Evolutionary conservation across 2,888 invertebrate species (phyloP).

Genomic region (Neuroscelio doddi): DNA sequence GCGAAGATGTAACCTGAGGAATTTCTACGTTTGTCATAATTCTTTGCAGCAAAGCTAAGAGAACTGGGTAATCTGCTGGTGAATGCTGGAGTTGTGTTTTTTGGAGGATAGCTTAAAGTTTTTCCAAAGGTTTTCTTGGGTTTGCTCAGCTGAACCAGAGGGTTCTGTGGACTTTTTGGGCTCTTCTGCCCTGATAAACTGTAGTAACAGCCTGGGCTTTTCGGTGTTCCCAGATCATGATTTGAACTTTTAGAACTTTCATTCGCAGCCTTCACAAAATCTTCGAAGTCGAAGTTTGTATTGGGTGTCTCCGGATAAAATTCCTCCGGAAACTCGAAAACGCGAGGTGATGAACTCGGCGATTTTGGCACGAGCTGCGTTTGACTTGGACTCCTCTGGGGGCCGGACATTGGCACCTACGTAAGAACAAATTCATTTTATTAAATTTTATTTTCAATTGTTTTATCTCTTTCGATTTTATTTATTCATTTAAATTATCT

Average conservation of each 20-base stretch:
- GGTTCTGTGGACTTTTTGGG: slow-evolving; percentile 50
- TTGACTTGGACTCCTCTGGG: slow-evolving; percentile 74
- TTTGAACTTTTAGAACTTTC: slow-evolving; percentile 32
- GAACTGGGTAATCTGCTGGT: slow-evolving; percentile 52
- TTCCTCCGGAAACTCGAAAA: slow-evolving; percentile 65
- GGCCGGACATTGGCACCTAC: slow-evolving; percentile 74
- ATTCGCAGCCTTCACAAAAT: slow-evolving; percentile 49
- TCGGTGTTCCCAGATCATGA: slow-evolving; percentile 27
- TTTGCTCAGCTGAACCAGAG: slow-evolving; percentile 60
- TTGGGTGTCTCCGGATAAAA: slow-evolving; percentile 57
- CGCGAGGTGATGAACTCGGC: slow-evolving; percentile 73
- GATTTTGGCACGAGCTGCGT: slow-evolving; percentile 74
- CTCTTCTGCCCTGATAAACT: slow-evolving; percentile 43
- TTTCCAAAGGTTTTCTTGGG: slow-evolving; percentile 58
- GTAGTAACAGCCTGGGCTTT: slow-evolving; percentile 50
- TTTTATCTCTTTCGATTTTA: too few relatives aligned
- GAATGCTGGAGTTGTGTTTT: slow-evolving; percentile 50
- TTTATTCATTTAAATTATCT: too few relatives aligned
- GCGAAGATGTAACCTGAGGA: slow-evolving; percentile 56
- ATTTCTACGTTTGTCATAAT: slow-evolving; percentile 54
- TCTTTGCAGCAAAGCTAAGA: slow-evolving; percentile 50
- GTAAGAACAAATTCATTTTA: slow-evolving; percentile 73
- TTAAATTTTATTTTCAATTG: slow-evolving; percentile 66
- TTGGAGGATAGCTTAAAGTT: slow-evolving; percentile 61
- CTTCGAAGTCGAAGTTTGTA: slow-evolving; percentile 61